phyloP scores from a whole-genome alignment of 2,888 invertebrate genomes.

The Magallana nippona region DNA sequence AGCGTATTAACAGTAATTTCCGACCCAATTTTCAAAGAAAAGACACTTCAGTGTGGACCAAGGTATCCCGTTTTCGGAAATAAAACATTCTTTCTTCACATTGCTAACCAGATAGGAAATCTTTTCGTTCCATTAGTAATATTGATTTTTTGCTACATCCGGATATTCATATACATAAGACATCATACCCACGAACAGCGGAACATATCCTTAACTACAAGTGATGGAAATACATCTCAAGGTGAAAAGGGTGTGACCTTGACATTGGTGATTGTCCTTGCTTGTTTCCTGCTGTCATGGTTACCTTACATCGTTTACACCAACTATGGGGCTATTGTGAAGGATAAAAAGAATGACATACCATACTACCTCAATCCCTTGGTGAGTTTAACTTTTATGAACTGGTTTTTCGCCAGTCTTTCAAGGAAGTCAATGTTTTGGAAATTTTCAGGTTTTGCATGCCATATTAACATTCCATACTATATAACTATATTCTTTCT shows the following conservation, averaged over 20 bases:
- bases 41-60: constrained; percentile 80
- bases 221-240: constrained; percentile 73
- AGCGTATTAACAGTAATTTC: constrained; percentile 76
- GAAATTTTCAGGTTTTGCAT: too few species aligned
- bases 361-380: constrained; percentile 46
- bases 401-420: too few species aligned
- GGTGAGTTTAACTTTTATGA: constrained; percentile 39
- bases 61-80: constrained; percentile 66
- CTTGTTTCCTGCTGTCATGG: constrained; percentile 78
- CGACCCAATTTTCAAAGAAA: constrained; percentile 67
- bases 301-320: constrained; percentile 72
- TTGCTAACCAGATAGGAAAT: constrained; percentile 72
- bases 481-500: too few species aligned
- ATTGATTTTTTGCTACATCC: constrained; percentile 77
- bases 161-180: constrained; percentile 78
- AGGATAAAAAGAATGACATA: constrained; percentile 42
- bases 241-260: constrained; percentile 78
- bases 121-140: constrained; percentile 75
- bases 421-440: too few species aligned
- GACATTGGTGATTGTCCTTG: constrained; percentile 79
- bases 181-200: constrained; percentile 73
- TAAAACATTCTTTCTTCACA: constrained; percentile 71
- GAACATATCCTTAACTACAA: constrained; percentile 61
- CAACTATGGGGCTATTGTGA: constrained; percentile 35
- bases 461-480: too few species aligned